Conservation (phyloP, 2,113 vertebrate species). For the Bujurquina vittata region DNA sequence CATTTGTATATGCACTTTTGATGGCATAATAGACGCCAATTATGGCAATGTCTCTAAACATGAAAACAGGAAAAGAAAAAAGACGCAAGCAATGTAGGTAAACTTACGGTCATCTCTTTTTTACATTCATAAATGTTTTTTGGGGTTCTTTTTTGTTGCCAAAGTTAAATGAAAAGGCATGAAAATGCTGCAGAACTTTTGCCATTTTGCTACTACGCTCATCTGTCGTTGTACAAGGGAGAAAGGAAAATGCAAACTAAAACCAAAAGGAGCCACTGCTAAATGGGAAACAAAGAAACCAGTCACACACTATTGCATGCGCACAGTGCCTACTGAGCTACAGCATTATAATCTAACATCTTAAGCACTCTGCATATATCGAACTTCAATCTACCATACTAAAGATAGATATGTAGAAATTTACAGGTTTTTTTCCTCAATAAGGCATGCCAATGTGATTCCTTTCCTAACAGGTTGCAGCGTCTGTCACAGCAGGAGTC, state of each 20-base stretch:
- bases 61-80: background rate
- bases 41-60: conserved; percentile 23
- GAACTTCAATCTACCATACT: conserved; percentile 41
- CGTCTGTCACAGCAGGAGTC: conserved; percentile 32
- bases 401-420: conserved; percentile 58
- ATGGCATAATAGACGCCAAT: conserved; percentile 50
- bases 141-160: background rate
- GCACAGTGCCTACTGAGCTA: conserved; percentile 20
- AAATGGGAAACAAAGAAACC: conserved; percentile 36
- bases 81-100: background rate
- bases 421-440: conserved; percentile 29
- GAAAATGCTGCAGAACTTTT: conserved; percentile 6
- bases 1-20: conserved; percentile 38
- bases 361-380: conserved; percentile 56
- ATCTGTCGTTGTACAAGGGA: conserved; percentile 21
- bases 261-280: background rate
- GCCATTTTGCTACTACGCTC: conserved; percentile 13
- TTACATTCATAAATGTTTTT: conserved; percentile 2
- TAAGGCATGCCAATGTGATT: conserved; percentile 72
- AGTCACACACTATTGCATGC: conserved; percentile 46
- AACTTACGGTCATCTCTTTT: background rate
- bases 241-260: background rate
- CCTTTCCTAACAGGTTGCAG: conserved; percentile 38
- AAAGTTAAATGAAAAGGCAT: conserved; percentile 19
- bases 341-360: conserved; percentile 36